Evolutionary conservation across 2,113 vertebrate species (phyloP).

Genomic region (Oncorhynchus clarkii): DNA sequence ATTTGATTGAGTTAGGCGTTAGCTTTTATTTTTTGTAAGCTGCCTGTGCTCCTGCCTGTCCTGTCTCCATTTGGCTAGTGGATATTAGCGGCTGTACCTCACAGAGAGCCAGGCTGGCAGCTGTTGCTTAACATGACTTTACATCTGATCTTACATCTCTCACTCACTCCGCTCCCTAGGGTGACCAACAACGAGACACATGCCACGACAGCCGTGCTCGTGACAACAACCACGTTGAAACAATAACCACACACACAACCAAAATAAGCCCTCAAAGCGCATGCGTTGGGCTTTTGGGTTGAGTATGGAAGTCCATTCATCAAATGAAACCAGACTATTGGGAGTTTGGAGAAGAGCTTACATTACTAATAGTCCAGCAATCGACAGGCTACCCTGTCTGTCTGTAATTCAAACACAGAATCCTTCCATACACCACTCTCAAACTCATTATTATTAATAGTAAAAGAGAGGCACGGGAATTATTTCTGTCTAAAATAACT

Average conservation of each 20-base stretch:
- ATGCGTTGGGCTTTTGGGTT: too few species aligned
- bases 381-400: neutral
- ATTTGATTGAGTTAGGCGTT: constrained; percentile 7
- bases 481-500: neutral
- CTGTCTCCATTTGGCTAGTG: constrained; percentile 26
- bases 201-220: too few species aligned
- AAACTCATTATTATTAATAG: neutral
- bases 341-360: neutral
- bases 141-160: constrained; percentile 54
- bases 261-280: too few species aligned
- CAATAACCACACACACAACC: too few species aligned
- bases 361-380: neutral
- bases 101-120: constrained; percentile 43
- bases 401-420: neutral
- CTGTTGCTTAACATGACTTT: constrained; percentile 67
- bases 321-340: neutral
- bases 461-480: neutral
- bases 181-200: too few species aligned
- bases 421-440: too few species aligned
- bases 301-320: too few species aligned
- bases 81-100: constrained; percentile 18
- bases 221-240: too few species aligned
- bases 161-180: neutral
- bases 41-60: neutral
- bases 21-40: neutral